Evolutionary conservation across 1,140 invertebrate genomes (phyloP), one percentile per base, ranked within the genome.

Genomic region (Hypsibius dujardini): DNA sequence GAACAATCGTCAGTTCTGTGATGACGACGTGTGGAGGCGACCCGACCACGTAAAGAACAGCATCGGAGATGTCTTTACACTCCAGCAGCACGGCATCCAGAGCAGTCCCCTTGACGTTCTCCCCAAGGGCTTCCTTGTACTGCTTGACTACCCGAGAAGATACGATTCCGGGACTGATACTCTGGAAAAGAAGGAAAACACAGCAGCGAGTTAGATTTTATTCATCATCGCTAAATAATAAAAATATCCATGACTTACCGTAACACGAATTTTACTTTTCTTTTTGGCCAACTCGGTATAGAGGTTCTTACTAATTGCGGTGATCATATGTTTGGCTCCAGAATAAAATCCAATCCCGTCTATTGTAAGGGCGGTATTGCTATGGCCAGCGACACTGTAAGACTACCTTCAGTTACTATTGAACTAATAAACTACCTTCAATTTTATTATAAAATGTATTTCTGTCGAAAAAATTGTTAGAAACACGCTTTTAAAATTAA

Each of bases 321-420:
- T 87, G 1, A 89, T 77, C 0, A 85, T 87, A 78, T 83, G 83
- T 80, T 90, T 90, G 40, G 84, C 84, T 12, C 84, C 82, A 1
- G 82, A 73, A 76, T 89, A 90, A 71, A 85, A 80, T 73, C 28
- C 28, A 28, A 28, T 28, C 28, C 28, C 28, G 28, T 28, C 28
- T 28, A 28, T 28, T 28, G 28, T 28, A 28, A 28, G 28, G 28
- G 28, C 28, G 28, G 28, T 28, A 28, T 28, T 28, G 28, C 28
- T 28, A 28, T 28, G 28, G 28, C 28, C 28, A 28, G 28, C 28
- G 28, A 28, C 28, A 28, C 28, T 28, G 28, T 28, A 28, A 28
- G 28, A 28, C 28, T 28, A 28, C 28, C 28, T 28, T 28, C 28
- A 28, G 28, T 28, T 28, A 28, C 28, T 28, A 28, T 28, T 28